Base-by-base conservation (phyloP, 2,888 invertebrate species). In the Campoplex capitator region DNA sequence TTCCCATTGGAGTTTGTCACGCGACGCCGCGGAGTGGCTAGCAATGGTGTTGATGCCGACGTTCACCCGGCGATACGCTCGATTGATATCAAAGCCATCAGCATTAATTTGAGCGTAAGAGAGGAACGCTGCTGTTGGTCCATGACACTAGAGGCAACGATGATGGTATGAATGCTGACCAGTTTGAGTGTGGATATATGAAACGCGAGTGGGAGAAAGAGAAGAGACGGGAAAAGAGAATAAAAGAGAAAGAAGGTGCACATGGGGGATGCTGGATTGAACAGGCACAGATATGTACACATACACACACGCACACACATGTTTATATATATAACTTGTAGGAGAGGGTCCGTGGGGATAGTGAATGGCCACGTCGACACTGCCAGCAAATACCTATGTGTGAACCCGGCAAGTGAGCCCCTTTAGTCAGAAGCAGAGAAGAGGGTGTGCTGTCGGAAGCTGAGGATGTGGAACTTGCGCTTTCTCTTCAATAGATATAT, bases 71-170 rank as follows among this genome's bases (percentile, higher is more conserved):
- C 68, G 82, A 82, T 82, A 82, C 78, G 79, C 71, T 76, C 86
- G 84, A 90, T 91, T 91, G 90, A 90, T 91, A 89, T 85, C 83
- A 88, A 83, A 84, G 88, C 87, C 88, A 89, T 89, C 89, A 88
- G 90, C 90, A 91, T 91, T 92, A 88, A 91, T 89, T 89, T 84
- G 86, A 88, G 85, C 85, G 81, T 81, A 82, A 80, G 54, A 68
- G 68, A 28, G 28, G 58, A 32, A 70, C 32, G 78, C 62, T 62
- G 48, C 67, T 70, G 54, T 35, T 51, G 76, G 32, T 70, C 58
- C 70, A 45, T 68, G 73, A 75, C 48, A 68, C 67, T 48, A 77
- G 76, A 75, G 73, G 51, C 32, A 54, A 28, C 16, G 71, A 73
- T 51, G 71, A 62, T 35, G 62, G 35, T 62, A 51, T 67, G 67